Conservation (phyloP, 1,140 invertebrate genomes). For the Pomphorhynchus laevis region DNA sequence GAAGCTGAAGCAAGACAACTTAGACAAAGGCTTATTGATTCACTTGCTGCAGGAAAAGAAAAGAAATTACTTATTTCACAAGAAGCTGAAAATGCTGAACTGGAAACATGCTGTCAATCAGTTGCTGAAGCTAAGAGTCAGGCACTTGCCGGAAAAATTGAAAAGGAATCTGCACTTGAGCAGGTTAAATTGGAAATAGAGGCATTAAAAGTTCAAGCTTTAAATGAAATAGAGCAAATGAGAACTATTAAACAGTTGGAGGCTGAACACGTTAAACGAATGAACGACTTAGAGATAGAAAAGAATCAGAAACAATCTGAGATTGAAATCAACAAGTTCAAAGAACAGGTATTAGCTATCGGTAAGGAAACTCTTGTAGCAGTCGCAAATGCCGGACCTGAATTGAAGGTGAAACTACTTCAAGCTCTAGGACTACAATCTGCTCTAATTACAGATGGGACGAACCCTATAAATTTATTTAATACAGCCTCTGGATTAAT, state of each 20-base stretch:
- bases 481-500: conserved; percentile 22
- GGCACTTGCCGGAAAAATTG: conserved; percentile 22
- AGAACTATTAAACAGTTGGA: neutral
- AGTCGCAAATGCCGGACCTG: conserved; percentile 22
- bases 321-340: conserved; percentile 23
- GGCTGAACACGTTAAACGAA: neutral
- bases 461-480: conserved; percentile 23
- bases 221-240: neutral
- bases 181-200: conserved; percentile 20
- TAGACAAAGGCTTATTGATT: conserved; percentile 17
- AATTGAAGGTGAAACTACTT: conserved; percentile 22
- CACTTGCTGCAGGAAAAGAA: conserved; percentile 19
- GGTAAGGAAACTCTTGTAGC: conserved; percentile 21
- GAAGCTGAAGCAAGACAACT: conserved; percentile 24
- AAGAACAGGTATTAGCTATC: conserved; percentile 20
- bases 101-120: conserved; percentile 23
- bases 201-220: neutral
- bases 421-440: conserved; percentile 22
- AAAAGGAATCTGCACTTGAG: conserved; percentile 24
- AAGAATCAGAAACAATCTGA: conserved; percentile 16
- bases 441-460: conserved; percentile 24
- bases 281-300: conserved; percentile 12
- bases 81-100: conserved; percentile 18
- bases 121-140: conserved; percentile 24
- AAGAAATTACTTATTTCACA: conserved; percentile 19